Evolutionary conservation across 2,797 vertebrate genomes (phyloP).

Genomic region (Carcharodon carcharias): DNA sequence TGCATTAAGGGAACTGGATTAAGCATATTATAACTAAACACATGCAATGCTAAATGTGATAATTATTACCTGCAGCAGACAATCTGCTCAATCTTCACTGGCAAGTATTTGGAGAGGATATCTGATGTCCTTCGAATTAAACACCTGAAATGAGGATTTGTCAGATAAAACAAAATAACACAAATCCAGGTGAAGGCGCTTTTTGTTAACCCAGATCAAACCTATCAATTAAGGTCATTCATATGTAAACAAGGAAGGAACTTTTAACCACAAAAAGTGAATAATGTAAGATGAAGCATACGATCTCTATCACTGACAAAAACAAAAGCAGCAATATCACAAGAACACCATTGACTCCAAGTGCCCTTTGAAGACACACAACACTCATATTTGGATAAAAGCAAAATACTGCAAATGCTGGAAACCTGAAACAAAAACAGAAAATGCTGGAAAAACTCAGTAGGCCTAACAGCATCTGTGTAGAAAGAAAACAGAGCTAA

Average conservation of each 20-base stretch:
- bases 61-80: slow-evolving; percentile 83
- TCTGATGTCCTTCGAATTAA: slow-evolving; percentile 93
- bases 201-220: not conserved
- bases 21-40: not conserved
- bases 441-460: too few species aligned
- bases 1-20: not conserved
- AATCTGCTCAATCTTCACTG: slow-evolving; percentile 93
- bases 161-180: not conserved
- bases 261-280: not conserved
- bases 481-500: too few species aligned
- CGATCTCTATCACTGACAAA: not conserved
- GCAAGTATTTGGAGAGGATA: slow-evolving; percentile 95
- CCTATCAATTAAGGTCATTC: not conserved
- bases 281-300: not conserved
- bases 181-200: not conserved
- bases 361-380: not conserved
- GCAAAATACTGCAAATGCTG: too few species aligned
- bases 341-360: not conserved
- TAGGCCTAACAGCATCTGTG: too few species aligned
- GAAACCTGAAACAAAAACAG: too few species aligned
- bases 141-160: slow-evolving; percentile 63
- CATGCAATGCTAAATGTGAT: not conserved
- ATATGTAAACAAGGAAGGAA: not conserved
- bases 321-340: not conserved
- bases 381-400: not conserved